phyloP scores from a whole-genome alignment of 2,113 vertebrate species.

The Litocranius walleri region DNA sequence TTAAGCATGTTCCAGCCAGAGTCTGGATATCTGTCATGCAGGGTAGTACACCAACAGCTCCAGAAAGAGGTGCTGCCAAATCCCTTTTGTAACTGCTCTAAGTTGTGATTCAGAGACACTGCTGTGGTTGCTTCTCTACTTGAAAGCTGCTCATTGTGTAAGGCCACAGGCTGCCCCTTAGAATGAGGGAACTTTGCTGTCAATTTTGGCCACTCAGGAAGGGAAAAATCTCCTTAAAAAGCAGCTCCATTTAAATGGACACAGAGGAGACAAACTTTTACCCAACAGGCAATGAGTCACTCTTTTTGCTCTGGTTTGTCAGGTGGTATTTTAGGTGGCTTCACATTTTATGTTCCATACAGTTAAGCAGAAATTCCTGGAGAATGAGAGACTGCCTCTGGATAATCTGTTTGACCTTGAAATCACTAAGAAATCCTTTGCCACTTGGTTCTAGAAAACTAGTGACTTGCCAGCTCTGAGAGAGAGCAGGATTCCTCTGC shows the following conservation, averaged over 20 bases:
- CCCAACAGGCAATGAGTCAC: background rate
- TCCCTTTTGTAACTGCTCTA: background rate
- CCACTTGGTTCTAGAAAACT: background rate
- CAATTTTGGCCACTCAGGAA: background rate
- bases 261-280: conserved; percentile 25
- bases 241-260: conserved; percentile 14
- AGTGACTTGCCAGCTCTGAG: background rate
- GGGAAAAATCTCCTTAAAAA: conserved; percentile 30
- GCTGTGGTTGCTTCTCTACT: background rate
- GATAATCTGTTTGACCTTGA: conserved; percentile 34
- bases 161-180: background rate
- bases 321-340: background rate
- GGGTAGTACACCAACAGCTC: background rate
- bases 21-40: background rate
- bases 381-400: conserved; percentile 3
- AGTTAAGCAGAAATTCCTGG: conserved; percentile 3
- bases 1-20: background rate
- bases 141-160: conserved; percentile 1
- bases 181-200: background rate
- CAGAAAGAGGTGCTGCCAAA: background rate
- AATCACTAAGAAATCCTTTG: conserved; percentile 33
- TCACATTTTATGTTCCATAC: conserved; percentile 19
- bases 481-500: background rate
- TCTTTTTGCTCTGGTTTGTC: background rate
- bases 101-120: background rate